Conservation (phyloP, 2,797 vertebrate genomes). For the Fundulus diaphanus region DNA sequence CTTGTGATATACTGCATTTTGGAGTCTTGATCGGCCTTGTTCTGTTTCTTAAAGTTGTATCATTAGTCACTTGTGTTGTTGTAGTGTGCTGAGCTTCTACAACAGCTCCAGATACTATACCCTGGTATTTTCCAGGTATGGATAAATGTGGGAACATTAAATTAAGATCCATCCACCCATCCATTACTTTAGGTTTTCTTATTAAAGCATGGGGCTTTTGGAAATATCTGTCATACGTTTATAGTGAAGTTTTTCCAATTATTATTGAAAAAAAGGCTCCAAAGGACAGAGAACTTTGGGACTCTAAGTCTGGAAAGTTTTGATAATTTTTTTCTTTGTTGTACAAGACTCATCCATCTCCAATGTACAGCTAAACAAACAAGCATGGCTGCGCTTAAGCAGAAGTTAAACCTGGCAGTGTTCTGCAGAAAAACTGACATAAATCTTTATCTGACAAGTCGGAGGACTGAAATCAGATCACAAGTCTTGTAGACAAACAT, state of each 20-base stretch:
- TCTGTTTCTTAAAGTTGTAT: not conserved
- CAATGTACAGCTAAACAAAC: not conserved
- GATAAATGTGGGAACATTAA: not conserved
- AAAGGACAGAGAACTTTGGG: not conserved
- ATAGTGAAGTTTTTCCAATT: not conserved
- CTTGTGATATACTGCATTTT: not conserved
- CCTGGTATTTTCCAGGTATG: too few relatives aligned
- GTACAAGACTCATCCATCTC: not conserved
- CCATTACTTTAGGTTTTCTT: too few relatives aligned
- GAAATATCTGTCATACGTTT: not conserved
- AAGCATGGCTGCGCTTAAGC: not conserved
- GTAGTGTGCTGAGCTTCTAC: too few relatives aligned
- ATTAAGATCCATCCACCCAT: not conserved
- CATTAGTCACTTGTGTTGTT: too few relatives aligned
- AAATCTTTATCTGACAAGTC: not conserved
- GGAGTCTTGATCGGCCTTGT: not conserved
- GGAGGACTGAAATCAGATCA: not conserved
- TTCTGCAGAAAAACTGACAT: not conserved
- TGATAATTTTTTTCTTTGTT: not conserved
- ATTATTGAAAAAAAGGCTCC: not conserved
- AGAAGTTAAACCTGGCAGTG: not conserved
- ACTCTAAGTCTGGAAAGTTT: not conserved
- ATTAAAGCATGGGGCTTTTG: not conserved
- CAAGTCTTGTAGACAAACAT: conserved; percentile 1
- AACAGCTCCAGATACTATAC: too few relatives aligned